Conservation (phyloP, 2,797 vertebrate species). For the Etheostoma nigrum region DNA sequence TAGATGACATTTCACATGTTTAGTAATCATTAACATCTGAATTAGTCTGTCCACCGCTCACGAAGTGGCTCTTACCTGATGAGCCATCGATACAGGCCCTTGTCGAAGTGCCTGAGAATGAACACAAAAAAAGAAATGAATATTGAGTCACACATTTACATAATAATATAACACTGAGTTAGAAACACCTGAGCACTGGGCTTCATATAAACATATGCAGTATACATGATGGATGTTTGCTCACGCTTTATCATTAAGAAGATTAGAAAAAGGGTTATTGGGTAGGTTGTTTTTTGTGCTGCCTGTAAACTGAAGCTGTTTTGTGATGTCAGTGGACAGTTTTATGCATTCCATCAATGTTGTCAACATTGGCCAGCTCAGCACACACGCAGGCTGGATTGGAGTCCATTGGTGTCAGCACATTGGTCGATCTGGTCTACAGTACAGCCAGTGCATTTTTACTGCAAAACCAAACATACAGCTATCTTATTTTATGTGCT, state of each 20-base stretch:
- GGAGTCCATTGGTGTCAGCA: constrained; percentile 71
- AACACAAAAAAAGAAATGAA: constrained; percentile 51
- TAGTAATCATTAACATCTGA: constrained; percentile 62
- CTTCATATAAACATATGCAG: constrained; percentile 19
- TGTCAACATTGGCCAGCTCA: constrained; percentile 66
- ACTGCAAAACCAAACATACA: constrained; percentile 27
- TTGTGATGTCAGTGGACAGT: constrained; percentile 59
- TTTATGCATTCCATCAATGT: constrained; percentile 79
- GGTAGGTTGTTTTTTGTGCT: background rate
- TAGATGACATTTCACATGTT: constrained; percentile 52
- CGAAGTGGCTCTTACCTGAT: constrained; percentile 91
- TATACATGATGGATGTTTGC: constrained; percentile 8
- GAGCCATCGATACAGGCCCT: constrained; percentile 96
- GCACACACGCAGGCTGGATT: constrained; percentile 60
- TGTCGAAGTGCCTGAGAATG: constrained; percentile 92
- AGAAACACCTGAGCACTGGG: constrained; percentile 68
- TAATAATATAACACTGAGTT: constrained; percentile 60
- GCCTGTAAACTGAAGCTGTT: constrained; percentile 61
- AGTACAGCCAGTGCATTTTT: constrained; percentile 27
- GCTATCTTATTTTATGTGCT: constrained; percentile 20
- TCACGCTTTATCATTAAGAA: constrained; percentile 48
- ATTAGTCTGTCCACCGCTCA: constrained; percentile 56
- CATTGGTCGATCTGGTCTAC: constrained; percentile 39
- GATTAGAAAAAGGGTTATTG: constrained; percentile 49
- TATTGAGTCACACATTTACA: constrained; percentile 68